phyloP scores from a whole-genome alignment of 2,113 vertebrate genomes.

The Anhinga rufa region DNA sequence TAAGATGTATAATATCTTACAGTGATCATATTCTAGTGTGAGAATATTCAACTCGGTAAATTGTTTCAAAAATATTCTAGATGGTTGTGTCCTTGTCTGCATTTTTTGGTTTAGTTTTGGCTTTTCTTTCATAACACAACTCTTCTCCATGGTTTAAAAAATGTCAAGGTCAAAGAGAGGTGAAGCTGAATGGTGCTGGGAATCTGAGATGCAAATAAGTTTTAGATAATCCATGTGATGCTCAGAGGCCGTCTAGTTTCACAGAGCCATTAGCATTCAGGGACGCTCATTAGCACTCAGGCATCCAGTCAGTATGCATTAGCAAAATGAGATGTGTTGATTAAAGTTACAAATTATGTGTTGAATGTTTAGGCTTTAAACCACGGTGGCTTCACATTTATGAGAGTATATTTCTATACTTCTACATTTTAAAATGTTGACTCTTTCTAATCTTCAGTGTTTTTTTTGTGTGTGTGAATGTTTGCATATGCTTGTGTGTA shows the following conservation, averaged over 20 bases:
- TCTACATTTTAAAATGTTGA: background rate
- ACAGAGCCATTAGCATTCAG: conserved; percentile 57
- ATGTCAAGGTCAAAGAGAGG: conserved; percentile 64
- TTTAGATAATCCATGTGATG: conserved; percentile 54
- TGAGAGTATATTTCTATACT: background rate
- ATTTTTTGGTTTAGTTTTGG: conserved; percentile 11
- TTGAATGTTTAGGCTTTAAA: conserved; percentile 58
- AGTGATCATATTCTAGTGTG: background rate
- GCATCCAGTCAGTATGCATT: conserved; percentile 59
- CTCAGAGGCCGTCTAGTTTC: conserved; percentile 32
- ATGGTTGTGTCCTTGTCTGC: background rate
- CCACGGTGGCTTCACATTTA: conserved; percentile 11
- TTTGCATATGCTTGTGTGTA: background rate
- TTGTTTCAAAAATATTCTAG: background rate
- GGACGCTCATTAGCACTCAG: conserved; percentile 59
- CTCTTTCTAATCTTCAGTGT: background rate
- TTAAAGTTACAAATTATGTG: conserved; percentile 69
- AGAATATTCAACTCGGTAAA: background rate
- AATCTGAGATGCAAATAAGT: conserved; percentile 59
- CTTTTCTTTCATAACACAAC: conserved; percentile 9
- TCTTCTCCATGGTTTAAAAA: conserved; percentile 38
- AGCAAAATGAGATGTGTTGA: conserved; percentile 71
- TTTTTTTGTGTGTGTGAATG: background rate
- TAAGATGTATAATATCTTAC: background rate
- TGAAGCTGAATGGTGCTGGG: conserved; percentile 50